Evolutionary conservation across 2,113 vertebrate genomes (phyloP).

Genomic region (Acrocephalus arundinaceus): DNA sequence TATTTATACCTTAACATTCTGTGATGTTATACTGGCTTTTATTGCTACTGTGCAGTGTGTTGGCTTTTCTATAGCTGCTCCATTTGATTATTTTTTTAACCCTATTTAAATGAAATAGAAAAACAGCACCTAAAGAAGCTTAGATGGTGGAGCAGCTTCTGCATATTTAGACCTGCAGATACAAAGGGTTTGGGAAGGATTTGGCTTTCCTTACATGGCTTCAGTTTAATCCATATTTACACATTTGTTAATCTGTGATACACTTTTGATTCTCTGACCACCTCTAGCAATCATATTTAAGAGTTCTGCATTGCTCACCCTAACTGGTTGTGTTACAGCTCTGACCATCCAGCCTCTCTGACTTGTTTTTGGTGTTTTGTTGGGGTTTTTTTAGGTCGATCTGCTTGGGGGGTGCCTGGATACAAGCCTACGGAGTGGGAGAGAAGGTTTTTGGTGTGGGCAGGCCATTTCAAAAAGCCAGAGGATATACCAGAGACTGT

Average conservation of each 20-base stretch:
- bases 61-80: not conserved
- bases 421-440: constrained; percentile 82
- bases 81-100: not conserved
- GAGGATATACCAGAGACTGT: constrained; percentile 90
- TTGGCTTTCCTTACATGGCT: not conserved
- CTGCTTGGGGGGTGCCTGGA: constrained; percentile 77
- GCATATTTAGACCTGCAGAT: not conserved
- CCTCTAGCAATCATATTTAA: not conserved
- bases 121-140: not conserved
- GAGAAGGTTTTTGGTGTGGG: constrained; percentile 85
- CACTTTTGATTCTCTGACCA: not conserved
- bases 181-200: not conserved
- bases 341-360: not conserved
- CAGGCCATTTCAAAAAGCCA: constrained; percentile 85
- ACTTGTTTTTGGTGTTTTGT: not conserved
- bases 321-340: not conserved
- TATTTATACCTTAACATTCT: not conserved
- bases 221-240: not conserved
- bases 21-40: not conserved
- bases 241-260: not conserved
- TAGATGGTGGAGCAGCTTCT: not conserved
- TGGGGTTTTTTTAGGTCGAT: not conserved
- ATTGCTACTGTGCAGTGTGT: not conserved
- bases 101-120: not conserved
- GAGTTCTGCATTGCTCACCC: not conserved